Conservation (phyloP, 2,113 vertebrate species). For the Pterocles burchelli region DNA sequence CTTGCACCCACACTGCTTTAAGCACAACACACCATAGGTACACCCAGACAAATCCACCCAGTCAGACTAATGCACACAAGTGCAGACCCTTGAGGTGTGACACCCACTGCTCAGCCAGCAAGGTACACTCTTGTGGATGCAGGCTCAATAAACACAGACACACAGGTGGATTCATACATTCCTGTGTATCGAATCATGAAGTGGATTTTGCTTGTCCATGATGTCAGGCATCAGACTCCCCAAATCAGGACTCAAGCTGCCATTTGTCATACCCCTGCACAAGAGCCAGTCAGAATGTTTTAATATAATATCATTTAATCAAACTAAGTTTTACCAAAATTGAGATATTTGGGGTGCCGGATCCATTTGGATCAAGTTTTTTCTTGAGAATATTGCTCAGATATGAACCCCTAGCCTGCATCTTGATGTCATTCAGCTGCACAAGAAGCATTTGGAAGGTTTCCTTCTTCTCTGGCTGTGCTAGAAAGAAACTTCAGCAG, state of each 20-base stretch:
- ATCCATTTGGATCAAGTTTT: not conserved
- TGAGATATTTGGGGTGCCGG: not conserved
- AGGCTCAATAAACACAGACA: not conserved
- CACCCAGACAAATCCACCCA: rapidly evolving
- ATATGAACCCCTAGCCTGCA: not conserved
- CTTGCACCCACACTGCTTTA: not conserved
- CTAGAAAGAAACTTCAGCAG: not conserved
- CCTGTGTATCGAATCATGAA: not conserved
- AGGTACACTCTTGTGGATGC: not conserved
- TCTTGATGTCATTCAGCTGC: not conserved
- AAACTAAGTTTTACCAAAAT: not conserved
- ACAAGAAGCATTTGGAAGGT: not conserved
- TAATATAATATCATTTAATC: not conserved
- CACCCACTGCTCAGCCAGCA: not conserved
- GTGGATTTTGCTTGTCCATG: not conserved
- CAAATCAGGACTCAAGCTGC: not conserved
- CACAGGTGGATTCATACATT: not conserved
- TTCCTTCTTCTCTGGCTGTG: not conserved
- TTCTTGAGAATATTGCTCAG: not conserved
- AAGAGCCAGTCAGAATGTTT: not conserved
- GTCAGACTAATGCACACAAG: not conserved
- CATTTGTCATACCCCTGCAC: not conserved
- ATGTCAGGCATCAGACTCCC: not conserved
- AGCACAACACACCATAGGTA: not conserved
- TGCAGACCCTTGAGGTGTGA: not conserved